Evolutionary conservation across 2,888 invertebrate species (phyloP).

Genomic region (Epirrhoe alternata): DNA sequence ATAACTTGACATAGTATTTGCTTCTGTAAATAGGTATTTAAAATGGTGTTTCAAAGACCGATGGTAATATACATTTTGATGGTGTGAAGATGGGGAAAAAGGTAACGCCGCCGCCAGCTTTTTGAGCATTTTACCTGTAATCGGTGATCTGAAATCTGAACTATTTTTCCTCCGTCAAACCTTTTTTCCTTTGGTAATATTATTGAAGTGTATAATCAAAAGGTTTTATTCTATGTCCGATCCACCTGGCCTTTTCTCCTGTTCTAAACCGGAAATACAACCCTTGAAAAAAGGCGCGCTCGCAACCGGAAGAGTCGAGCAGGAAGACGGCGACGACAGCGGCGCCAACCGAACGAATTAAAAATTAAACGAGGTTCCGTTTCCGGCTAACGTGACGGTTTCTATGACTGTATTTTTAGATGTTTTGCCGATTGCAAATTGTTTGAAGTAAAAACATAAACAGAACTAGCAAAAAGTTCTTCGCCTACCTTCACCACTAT

Average conservation of each 20-base stretch:
- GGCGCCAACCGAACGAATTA: constrained; percentile 75
- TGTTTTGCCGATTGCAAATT: constrained; percentile 13
- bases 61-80: too few relatives aligned
- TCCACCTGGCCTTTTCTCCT: constrained; percentile 55
- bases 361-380: constrained; percentile 82
- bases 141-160: too few relatives aligned
- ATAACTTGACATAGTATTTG: too few relatives aligned
- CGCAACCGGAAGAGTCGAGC: constrained; percentile 77
- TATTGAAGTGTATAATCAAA: not conserved
- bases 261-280: constrained; percentile 79
- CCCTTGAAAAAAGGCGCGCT: constrained; percentile 74
- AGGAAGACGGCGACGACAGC: constrained; percentile 81
- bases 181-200: not conserved
- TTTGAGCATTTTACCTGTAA: too few relatives aligned
- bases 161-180: too few relatives aligned
- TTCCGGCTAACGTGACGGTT: constrained; percentile 75
- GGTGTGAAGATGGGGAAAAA: too few relatives aligned
- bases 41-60: too few relatives aligned
- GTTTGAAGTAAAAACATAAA: not conserved
- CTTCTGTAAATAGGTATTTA: too few relatives aligned
- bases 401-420: constrained; percentile 49
- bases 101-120: too few relatives aligned
- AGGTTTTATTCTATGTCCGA: constrained; percentile 16
- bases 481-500: too few relatives aligned
- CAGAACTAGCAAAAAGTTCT: not conserved